These are phyloP conservation scores for Archips xylosteana DNA, from an alignment of 2,888 invertebrate species.

Conservation along the genomic window DNA sequence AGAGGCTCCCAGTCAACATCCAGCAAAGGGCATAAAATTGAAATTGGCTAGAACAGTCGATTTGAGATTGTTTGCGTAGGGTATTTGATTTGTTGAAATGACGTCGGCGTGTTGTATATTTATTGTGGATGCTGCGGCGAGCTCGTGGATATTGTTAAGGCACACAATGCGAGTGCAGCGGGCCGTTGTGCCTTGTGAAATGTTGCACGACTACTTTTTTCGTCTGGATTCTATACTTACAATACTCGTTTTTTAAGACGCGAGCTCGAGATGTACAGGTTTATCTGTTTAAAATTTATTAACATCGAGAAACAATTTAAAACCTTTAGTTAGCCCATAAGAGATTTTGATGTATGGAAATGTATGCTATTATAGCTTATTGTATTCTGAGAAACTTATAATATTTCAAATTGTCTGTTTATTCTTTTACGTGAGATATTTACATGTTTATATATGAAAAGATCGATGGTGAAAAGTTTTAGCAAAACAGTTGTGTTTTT, in stretches of 20 bases:
- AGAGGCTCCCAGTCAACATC: conserved; percentile 48
- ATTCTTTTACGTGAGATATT: conserved; percentile 15
- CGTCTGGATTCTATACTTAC: conserved; percentile 84
- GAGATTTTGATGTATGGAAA: conserved; percentile 79
- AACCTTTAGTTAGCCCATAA: conserved; percentile 77
- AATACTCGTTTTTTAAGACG: conserved; percentile 83
- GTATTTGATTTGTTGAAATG: conserved; percentile 79
- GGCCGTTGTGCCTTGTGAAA: conserved; percentile 85
- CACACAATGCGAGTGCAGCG: conserved; percentile 82
- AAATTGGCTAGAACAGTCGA: conserved; percentile 76
- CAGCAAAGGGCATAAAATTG: conserved; percentile 67
- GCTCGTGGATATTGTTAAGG: conserved; percentile 81
- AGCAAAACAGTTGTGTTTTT: neutral
- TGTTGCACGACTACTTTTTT: conserved; percentile 86
- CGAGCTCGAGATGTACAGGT: conserved; percentile 84
- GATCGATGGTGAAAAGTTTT: neutral
- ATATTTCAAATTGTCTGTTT: conserved; percentile 35
- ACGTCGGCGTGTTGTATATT: conserved; percentile 76
- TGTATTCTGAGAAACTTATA: conserved; percentile 46
- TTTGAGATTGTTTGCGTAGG: conserved; percentile 73
- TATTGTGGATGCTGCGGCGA: conserved; percentile 72
- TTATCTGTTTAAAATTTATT: conserved; percentile 86
- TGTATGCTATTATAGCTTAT: conserved; percentile 71
- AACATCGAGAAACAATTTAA: conserved; percentile 85
- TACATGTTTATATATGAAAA: conserved; percentile 4